phyloP scores from a whole-genome alignment of 35 echinoderm and acorn worm species.

The Diadema setosum region DNA sequence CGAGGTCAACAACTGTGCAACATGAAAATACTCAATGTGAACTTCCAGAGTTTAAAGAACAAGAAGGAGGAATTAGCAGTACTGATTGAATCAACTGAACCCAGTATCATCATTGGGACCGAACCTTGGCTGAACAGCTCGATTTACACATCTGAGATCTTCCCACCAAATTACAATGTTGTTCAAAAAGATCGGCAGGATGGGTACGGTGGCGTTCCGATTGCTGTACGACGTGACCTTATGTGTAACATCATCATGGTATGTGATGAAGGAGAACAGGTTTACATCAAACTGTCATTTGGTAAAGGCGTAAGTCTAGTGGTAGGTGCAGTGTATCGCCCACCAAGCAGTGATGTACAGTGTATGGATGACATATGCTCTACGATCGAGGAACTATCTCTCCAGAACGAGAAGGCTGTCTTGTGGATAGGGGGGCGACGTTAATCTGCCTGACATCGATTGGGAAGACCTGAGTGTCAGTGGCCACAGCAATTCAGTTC shows the following conservation, averaged over 20 bases:
- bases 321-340: conserved; percentile 15
- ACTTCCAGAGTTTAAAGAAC: conserved; percentile 41
- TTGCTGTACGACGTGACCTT: background rate
- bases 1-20: background rate
- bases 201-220: conserved; percentile 40
- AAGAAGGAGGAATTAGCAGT: conserved; percentile 2
- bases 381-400: background rate
- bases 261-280: background rate
- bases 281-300: background rate
- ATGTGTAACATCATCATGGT: background rate
- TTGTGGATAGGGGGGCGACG: conserved; percentile 24
- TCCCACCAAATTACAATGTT: conserved; percentile 30
- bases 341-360: background rate
- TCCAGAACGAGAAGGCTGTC: conserved; percentile 8
- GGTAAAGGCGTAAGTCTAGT: background rate
- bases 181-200: conserved; percentile 42
- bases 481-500: background rate
- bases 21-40: conserved; percentile 40
- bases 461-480: background rate
- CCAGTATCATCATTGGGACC: conserved; percentile 35
- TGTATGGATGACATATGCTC: too few species aligned
- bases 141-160: conserved; percentile 30
- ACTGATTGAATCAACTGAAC: conserved; percentile 27
- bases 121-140: conserved; percentile 56
- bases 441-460: conserved; percentile 11